Evolutionary conservation across 2,888 invertebrate species (phyloP).

Genomic region (Heliothis peltigera): DNA sequence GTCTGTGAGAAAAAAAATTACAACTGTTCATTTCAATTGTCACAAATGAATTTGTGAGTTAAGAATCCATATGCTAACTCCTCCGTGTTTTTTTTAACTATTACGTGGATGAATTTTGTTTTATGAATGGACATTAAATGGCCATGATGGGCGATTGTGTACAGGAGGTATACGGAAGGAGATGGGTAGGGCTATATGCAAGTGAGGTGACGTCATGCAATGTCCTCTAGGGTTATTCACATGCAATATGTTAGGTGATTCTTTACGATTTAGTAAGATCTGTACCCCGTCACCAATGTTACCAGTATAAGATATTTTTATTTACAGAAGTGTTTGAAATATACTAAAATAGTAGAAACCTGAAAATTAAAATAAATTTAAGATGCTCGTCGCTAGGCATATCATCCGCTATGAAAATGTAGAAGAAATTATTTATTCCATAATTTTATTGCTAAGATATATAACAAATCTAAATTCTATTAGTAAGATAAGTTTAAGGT

Average conservation of each 20-base stretch:
- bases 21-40: too few relatives aligned
- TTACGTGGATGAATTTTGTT: not conserved
- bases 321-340: not conserved
- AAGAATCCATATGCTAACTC: constrained; percentile 35
- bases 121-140: constrained; percentile 6
- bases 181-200: constrained; percentile 83
- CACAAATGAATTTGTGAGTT: not conserved
- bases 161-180: constrained; percentile 72
- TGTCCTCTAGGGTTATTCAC: constrained; percentile 75
- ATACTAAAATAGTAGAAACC: constrained; percentile 22
- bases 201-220: constrained; percentile 82
- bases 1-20: too few relatives aligned
- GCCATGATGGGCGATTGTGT: constrained; percentile 36
- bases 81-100: constrained; percentile 12
- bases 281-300: constrained; percentile 58
- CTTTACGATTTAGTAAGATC: constrained; percentile 81
- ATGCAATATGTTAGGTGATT: constrained; percentile 76
- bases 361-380: constrained; percentile 18
- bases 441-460: too few relatives aligned
- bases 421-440: not conserved
- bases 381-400: not conserved
- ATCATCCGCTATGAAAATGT: not conserved
- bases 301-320: not conserved
- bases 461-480: too few relatives aligned
- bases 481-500: too few relatives aligned